Base-by-base conservation (phyloP, 2,797 vertebrate species). In the Pogonophryne albipinna region DNA sequence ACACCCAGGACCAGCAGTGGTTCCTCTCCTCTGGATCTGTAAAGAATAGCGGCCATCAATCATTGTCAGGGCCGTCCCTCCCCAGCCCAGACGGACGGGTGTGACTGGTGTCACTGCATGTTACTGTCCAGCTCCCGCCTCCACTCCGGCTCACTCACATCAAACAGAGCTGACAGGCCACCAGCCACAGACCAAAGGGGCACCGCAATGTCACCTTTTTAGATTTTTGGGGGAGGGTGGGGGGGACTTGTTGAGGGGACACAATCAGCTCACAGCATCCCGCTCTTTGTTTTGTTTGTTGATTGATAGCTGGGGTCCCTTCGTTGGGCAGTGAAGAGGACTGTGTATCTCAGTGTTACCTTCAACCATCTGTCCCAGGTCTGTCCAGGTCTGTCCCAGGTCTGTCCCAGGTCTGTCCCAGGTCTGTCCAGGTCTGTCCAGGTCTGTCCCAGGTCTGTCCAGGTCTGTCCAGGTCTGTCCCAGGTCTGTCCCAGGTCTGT, bases 41-140 rank as follows among this genome's bases (percentile, higher is more conserved):
- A 96, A 96, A 96, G 96, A 96, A 95, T 95, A 97, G 95, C 96
- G 95, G 95, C 95, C 96, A 96, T 98, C 97, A 98, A 95, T 98
- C 98, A 98, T 96, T 96, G 97, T 97, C 97, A 97, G 95, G 96
- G 93, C 92, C 94, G 91, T 95, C 95, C 95, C 95, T 95, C 93
- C 92, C 95, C 95, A 93, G 95, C 93, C 94, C 93, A 96, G 96
- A 96, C 94, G 95, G 95, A 96, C 94, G 94, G 95, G 95, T 96
- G 95, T 95, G 96, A 96, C 95, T 95, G 95, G 94, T 98, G 97
- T 98, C 97, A 97, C 94, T 96, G 96, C 94, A 95, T 92, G 96
- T 98, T 98, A 98, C 93, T 96, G 97, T 98, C 97, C 96, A 96
- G 94, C 92, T 95, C 94, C 94, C 89, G 92, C 95, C 95, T 96